Evolutionary conservation across 2,888 invertebrate genomes (phyloP), one percentile per base, ranked within the genome.

Genomic region (Bibio marci): DNA sequence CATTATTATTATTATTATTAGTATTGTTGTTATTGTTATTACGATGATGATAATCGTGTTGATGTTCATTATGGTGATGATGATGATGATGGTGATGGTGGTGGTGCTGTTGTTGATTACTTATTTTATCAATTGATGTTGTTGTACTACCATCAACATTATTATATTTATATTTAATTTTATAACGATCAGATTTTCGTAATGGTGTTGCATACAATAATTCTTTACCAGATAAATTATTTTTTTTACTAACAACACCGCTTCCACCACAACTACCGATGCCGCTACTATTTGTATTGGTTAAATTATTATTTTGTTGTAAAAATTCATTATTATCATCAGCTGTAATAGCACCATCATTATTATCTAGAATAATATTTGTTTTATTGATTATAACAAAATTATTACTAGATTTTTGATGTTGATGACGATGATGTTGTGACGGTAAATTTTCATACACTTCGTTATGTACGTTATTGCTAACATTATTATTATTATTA

Each of bases 181-280:
- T 58, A 40, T 58, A 60, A 15, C 62, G 57, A 49, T 62, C 62
- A 12, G 62, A 61, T 44, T 62, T 62, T 14, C 62, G 52, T 40
- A 62, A 41, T 3, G 62, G 62, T 13, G 62, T 62, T 15, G 62
- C 62, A 45, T 62, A 62, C 5, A 62, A 49, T 50, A 59, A 52
- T 47, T 62, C 62, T 45, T 62, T 62, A n/a, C n/a, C n/a, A 6
- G 27, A 18, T n/a, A 18, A 19, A 34, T 28, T 39, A n/a, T 10
- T 27, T n/a, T 35, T 35, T 35, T 32, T 32, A 17, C 15, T 22
- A 6, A 8, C 8, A 8, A 22, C 22, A 22, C 22, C 22, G 22
- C 22, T 22, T 6, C 22, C 22, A 22, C 8, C 22, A 22, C 22
- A 4, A 22, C 22, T 8, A 22, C 8, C 8, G 4, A 22, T 22